phyloP scores from a whole-genome alignment of 1,140 invertebrate genomes.

The Chrysomallon squamiferum region DNA sequence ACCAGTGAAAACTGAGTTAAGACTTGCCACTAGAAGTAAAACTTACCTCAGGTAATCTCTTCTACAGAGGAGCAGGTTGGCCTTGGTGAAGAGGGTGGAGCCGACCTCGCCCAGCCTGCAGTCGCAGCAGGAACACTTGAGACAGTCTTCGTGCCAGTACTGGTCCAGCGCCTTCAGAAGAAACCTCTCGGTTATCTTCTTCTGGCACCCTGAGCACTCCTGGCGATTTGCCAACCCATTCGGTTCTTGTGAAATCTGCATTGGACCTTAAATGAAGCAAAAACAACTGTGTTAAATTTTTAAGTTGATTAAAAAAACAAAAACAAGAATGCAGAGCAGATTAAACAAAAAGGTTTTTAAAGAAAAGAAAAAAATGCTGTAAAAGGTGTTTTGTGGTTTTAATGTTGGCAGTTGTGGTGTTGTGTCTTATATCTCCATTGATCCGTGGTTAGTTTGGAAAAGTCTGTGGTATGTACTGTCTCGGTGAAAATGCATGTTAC shows the following conservation, averaged over 20 bases:
- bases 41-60: slow-evolving; percentile 90
- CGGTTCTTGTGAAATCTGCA: slow-evolving; percentile 52
- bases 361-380: no score
- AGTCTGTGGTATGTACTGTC: no score
- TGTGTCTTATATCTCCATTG: no score
- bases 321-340: no score
- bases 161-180: slow-evolving; percentile 74
- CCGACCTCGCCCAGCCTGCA: slow-evolving; percentile 91
- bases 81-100: slow-evolving; percentile 89
- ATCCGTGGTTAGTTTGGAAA: no score
- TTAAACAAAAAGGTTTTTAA: no score
- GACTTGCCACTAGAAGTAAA: no score
- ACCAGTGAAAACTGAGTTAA: no score
- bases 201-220: slow-evolving; percentile 66
- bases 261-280: slow-evolving; percentile 36
- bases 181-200: slow-evolving; percentile 65
- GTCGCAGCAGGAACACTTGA: slow-evolving; percentile 92
- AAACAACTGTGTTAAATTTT: not conserved
- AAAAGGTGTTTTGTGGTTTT: no score
- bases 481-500: no score
- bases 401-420: no score
- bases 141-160: slow-evolving; percentile 93
- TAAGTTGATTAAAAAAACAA: no score
- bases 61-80: slow-evolving; percentile 90
- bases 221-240: slow-evolving; percentile 35